Evolutionary conservation across 2,888 invertebrate genomes (phyloP), one percentile per base, ranked within the genome.

Genomic region (Himalopsyche japonica): DNA sequence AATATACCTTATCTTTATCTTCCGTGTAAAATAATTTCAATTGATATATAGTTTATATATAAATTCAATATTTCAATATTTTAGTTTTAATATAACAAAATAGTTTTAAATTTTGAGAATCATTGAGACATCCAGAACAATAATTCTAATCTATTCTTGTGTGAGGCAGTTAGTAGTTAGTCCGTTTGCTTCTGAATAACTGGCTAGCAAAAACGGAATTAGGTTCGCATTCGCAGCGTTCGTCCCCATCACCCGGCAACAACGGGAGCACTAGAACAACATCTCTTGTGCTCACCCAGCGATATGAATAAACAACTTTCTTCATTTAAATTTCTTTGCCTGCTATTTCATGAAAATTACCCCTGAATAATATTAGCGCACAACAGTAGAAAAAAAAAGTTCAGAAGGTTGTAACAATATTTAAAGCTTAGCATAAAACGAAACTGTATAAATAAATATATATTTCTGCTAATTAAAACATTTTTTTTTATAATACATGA

Each of bases 261-360:
- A 57, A 57, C 57, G 57, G 57, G 57, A 20, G 24, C 4, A 57
- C 57, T 57, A 8, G 20, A 57, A 57, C 20, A 24, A 20, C 57
- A 24, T 57, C 57, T 57, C 57, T 57, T 20, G 57, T 43, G 43
- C 43, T 12, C 43, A 15, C 43, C 15, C 57, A 20, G 57, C 57
- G 76, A 82, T 82, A 82, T 84, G 84, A 85, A 85, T 80, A 85
- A 82, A 82, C 85, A 85, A 85, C 82, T 85, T 85, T 85, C 77
- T 80, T 85, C 82, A 80, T 85, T 82, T 82, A 80, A 84, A 82
- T 84, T 84, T 84, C 84, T 84, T 84, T 84, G 80, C 85, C 76
- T 82, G 78, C 32, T 70, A 85, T 76, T 82, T 85, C 80, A 20
- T 57, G 57, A 57, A 57, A 57, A 57, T 57, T 57, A 57, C 57